Percentiles rank a stretch among this genome's conserved stretches.
Conservation (phyloP, 2,888 invertebrate genomes). For the Sinelater perroti region DNA sequence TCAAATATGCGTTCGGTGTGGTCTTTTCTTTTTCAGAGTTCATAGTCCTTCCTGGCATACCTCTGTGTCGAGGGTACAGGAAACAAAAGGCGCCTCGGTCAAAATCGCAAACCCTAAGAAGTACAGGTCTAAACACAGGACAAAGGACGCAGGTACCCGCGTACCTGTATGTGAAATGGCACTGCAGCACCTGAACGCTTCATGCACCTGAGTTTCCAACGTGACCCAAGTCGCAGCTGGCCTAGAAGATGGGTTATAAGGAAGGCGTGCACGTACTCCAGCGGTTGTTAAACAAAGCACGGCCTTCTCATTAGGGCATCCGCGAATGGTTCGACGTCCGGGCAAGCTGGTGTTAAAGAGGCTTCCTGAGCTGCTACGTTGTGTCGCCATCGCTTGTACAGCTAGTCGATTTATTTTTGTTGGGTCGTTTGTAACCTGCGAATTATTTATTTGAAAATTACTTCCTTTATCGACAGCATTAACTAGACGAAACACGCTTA, state of each 20-base stretch:
- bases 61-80: slow-evolving; percentile 4
- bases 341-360: slow-evolving; percentile 6
- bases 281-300: slow-evolving; percentile 36
- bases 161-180: slow-evolving; percentile 11
- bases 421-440: too few species aligned
- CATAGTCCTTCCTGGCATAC: slow-evolving; percentile 9
- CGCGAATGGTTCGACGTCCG: slow-evolving; percentile 36
- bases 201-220: too few species aligned
- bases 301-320: slow-evolving; percentile 34
- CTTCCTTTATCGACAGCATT: too few species aligned
- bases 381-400: neutral
- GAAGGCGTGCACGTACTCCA: slow-evolving; percentile 31
- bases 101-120: slow-evolving; percentile 18
- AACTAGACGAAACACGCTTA: too few species aligned
- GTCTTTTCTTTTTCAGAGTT: too few species aligned
- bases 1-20: too few species aligned
- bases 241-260: too few species aligned
- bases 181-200: slow-evolving; percentile 43
- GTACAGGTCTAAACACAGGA: slow-evolving; percentile 5
- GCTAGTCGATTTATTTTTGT: too few species aligned
- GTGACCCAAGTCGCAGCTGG: too few species aligned
- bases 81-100: neutral
- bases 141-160: slow-evolving; percentile 25
- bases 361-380: neutral
- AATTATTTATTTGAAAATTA: too few species aligned